Percentiles rank a stretch among this genome's conserved stretches.
Conservation (phyloP, 2,113 vertebrate species). For the Ceuthmochares aereus region DNA sequence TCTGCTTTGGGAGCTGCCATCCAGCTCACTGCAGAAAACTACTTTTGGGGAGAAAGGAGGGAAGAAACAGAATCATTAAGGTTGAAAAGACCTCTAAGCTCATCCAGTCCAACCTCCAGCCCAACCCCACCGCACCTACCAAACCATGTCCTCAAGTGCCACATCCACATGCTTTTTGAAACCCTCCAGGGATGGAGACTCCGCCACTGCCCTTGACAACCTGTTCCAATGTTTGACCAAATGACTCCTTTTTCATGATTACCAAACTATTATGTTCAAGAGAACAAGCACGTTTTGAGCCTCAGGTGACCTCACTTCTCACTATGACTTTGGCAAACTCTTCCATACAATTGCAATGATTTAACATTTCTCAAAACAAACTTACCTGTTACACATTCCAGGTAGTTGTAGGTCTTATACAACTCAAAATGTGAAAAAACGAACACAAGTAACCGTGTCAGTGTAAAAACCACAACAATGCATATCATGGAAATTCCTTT, state of each 20-base stretch:
- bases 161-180: too few species aligned
- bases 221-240: too few species aligned
- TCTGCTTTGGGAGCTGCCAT: neutral
- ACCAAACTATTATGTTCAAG: neutral
- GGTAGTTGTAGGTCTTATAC: neutral
- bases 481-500: neutral
- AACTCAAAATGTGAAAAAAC: neutral
- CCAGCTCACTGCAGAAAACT: neutral
- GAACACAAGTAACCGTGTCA: accelerated
- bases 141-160: too few species aligned
- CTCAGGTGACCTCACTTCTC: neutral
- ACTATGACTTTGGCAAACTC: neutral
- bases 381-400: neutral
- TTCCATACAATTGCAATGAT: neutral
- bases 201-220: too few species aligned
- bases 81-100: too few species aligned
- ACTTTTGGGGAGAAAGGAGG: accelerated
- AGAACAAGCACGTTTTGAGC: neutral
- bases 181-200: too few species aligned
- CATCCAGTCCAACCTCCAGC: too few species aligned
- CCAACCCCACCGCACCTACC: too few species aligned
- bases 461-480: neutral
- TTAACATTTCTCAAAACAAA: neutral
- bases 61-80: too few species aligned
- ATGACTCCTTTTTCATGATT: neutral